Evolutionary conservation across 1,140 invertebrate species (phyloP).

Genomic region (Diachasmimorpha longicaudata): DNA sequence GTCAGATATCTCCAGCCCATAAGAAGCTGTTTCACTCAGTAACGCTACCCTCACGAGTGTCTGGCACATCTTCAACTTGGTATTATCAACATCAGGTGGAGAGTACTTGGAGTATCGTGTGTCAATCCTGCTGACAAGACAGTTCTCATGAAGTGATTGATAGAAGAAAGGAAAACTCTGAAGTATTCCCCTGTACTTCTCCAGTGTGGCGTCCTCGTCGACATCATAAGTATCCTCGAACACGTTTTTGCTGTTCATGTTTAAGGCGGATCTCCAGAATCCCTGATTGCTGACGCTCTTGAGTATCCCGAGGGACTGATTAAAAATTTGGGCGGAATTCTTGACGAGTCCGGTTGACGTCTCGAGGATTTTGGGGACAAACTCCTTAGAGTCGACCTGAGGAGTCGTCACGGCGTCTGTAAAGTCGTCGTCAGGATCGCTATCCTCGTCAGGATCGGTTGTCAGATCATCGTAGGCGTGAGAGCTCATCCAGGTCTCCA

Average conservation of each 20-base stretch:
- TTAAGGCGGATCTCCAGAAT: constrained; percentile 30
- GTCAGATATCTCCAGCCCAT: constrained; percentile 51
- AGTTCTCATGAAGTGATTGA: constrained; percentile 45
- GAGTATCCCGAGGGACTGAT: constrained; percentile 52
- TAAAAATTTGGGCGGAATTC: constrained; percentile 54
- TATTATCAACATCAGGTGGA: constrained; percentile 43
- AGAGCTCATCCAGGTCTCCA: constrained; percentile 48
- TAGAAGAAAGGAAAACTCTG: constrained; percentile 62
- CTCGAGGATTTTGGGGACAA: constrained; percentile 52
- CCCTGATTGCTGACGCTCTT: constrained; percentile 33
- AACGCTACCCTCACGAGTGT: constrained; percentile 55
- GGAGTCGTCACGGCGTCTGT: constrained; percentile 49
- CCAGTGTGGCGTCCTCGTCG: constrained; percentile 29
- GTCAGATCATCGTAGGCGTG: constrained; percentile 32
- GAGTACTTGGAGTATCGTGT: constrained; percentile 54
- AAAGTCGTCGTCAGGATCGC: constrained; percentile 49
- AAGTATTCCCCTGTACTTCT: constrained; percentile 27
- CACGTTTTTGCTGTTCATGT: constrained; percentile 45
- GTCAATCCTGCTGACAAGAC: constrained; percentile 48
- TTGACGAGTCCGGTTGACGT: constrained; percentile 49
- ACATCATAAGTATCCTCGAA: constrained; percentile 32
- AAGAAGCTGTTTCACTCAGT: constrained; percentile 54
- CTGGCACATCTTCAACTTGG: constrained; percentile 54
- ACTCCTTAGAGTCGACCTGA: constrained; percentile 50
- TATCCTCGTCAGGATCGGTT: constrained; percentile 33